Evolutionary conservation across 2,888 invertebrate species (phyloP).

Genomic region (Dascillus cervinus): DNA sequence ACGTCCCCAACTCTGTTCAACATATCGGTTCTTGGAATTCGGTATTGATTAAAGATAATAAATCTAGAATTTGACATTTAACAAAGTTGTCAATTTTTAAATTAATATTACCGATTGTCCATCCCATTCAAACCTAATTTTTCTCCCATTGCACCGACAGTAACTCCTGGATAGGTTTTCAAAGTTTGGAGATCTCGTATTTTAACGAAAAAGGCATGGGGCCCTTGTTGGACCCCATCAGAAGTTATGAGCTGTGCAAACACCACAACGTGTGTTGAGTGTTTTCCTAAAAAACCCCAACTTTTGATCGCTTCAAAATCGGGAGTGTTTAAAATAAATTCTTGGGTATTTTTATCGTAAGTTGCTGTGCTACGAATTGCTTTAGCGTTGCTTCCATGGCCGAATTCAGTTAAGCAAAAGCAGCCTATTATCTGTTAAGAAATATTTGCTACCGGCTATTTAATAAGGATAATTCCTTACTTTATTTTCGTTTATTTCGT

Average conservation of each 20-base stretch:
- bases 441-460: no score
- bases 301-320: no score
- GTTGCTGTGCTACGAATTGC: no score
- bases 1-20: conserved; percentile 84
- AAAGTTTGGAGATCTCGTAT: conserved; percentile 69
- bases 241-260: conserved; percentile 82
- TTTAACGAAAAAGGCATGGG: conserved; percentile 87
- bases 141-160: conserved; percentile 87
- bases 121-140: conserved; percentile 87
- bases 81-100: no score
- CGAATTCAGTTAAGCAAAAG: no score
- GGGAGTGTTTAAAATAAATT: no score
- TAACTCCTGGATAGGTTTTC: conserved; percentile 67
- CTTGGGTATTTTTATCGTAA: no score
- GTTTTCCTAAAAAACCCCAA: conserved; percentile 66
- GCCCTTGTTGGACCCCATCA: conserved; percentile 71
- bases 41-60: conserved; percentile 70
- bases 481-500: no score
- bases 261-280: conserved; percentile 80
- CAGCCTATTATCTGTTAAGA: no score
- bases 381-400: no score
- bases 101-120: conserved; percentile 83
- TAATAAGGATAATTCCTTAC: no score
- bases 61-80: conserved; percentile 67
- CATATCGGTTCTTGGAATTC: no score